Evolutionary conservation across 23 tunicate genomes (phyloP).

Genomic region (Diplosoma virens): DNA sequence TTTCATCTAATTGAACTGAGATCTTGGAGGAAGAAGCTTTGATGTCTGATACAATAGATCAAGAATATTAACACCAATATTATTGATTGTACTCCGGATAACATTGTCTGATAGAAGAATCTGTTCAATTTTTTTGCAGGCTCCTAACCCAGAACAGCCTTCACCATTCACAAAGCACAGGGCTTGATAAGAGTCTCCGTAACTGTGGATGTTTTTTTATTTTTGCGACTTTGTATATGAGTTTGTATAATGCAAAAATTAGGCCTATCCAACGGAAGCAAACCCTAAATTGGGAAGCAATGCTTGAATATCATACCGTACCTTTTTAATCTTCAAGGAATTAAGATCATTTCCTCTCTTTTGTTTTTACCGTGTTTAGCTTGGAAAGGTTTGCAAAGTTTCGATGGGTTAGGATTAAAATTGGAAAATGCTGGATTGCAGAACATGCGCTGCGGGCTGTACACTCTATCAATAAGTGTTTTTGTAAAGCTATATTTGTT

Average conservation of each 20-base stretch:
- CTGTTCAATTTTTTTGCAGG: slow-evolving; percentile 5
- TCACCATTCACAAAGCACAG: slow-evolving; percentile 8
- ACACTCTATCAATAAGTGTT: background rate
- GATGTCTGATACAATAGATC: slow-evolving; percentile 4
- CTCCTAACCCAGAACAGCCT: background rate
- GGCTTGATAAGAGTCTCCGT: background rate
- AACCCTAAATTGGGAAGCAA: slow-evolving; percentile 5
- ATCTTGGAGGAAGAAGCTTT: slow-evolving; percentile 1
- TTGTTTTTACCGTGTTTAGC: background rate
- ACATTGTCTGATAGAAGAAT: slow-evolving; percentile 10
- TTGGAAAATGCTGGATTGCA: background rate
- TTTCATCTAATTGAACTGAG: background rate
- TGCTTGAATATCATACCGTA: background rate
- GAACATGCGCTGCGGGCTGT: background rate
- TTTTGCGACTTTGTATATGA: background rate
- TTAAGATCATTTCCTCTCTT: background rate
- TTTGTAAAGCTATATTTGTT: background rate
- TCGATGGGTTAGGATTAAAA: background rate
- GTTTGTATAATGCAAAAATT: slow-evolving; percentile 6
- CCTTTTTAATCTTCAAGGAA: slow-evolving; percentile 1
- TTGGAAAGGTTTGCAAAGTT: background rate
- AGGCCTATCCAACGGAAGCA: background rate
- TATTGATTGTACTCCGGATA: background rate
- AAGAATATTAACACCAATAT: slow-evolving; percentile 6
- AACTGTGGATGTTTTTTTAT: background rate